phyloP scores from a whole-genome alignment of 2,888 invertebrate species.

The Dolomedes plantarius region DNA sequence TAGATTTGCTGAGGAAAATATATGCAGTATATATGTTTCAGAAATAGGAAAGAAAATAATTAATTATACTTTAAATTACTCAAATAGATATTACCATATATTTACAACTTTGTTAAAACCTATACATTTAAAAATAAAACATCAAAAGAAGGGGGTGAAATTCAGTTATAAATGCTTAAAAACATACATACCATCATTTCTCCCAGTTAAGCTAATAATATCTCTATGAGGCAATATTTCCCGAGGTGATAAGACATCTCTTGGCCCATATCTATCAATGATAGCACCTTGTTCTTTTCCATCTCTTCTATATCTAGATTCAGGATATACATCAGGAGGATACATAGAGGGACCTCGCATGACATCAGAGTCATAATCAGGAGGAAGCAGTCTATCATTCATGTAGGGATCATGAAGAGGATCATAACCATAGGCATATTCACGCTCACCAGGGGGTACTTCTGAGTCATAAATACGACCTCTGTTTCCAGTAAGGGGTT shows the following conservation, averaged over 20 bases:
- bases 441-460: constrained; percentile 51
- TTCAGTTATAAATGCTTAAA: no score
- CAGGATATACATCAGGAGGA: constrained; percentile 57
- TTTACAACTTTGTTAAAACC: no score
- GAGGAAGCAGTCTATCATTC: constrained; percentile 51
- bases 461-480: constrained; percentile 59
- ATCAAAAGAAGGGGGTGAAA: no score
- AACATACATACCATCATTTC: constrained; percentile 37
- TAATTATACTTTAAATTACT: no score
- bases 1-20: no score
- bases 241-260: constrained; percentile 55
- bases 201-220: constrained; percentile 51
- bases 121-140: no score
- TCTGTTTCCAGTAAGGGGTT: constrained; percentile 39
- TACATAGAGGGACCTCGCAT: constrained; percentile 44
- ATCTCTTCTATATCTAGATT: constrained; percentile 56
- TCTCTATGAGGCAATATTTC: constrained; percentile 62
- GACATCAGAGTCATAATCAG: constrained; percentile 63
- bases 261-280: constrained; percentile 44
- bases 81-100: no score
- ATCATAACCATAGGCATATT: constrained; percentile 64
- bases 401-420: constrained; percentile 58
- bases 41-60: no score
- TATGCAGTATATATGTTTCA: no score
- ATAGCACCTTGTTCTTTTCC: constrained; percentile 30